Conservation (phyloP, 1,140 invertebrate genomes). For the Elysia chlorotica region DNA sequence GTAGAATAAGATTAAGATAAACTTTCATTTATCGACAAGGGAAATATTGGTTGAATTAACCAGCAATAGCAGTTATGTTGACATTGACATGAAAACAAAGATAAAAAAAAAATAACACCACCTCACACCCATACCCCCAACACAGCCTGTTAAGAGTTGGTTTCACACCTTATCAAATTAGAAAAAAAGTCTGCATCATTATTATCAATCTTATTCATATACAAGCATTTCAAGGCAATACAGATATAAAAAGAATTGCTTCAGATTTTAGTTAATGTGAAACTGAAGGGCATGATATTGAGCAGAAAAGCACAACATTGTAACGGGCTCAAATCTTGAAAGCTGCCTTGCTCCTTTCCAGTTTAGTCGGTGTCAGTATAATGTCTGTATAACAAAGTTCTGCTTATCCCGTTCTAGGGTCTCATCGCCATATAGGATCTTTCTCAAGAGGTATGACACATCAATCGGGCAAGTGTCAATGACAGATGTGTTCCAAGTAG, state of each 20-base stretch:
- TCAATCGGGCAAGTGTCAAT: not conserved
- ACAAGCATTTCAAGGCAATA: not conserved
- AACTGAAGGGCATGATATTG: not conserved
- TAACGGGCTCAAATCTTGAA: not conserved
- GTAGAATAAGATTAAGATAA: not conserved
- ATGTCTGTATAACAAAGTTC: too few relatives aligned
- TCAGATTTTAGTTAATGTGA: not conserved
- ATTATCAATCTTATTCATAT: too few relatives aligned
- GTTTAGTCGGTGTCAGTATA: not conserved
- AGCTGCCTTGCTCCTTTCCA: not conserved
- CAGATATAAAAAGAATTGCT: not conserved
- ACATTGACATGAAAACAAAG: too few relatives aligned
- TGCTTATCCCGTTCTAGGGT: too few relatives aligned
- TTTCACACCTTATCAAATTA: too few relatives aligned
- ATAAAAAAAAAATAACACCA: too few relatives aligned
- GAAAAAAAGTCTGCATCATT: too few relatives aligned
- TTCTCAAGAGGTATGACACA: not conserved
- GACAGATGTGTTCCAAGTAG: not conserved
- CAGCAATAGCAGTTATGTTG: not conserved
- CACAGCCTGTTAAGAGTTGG: too few relatives aligned
- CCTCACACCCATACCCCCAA: too few relatives aligned
- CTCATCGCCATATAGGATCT: too few relatives aligned
- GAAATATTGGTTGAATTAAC: not conserved
- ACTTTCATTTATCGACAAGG: not conserved
- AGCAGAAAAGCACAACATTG: not conserved